These are phyloP conservation scores for Hybognathus amarus DNA, from an alignment of 2,797 vertebrate species.

Conservation along the genomic window DNA sequence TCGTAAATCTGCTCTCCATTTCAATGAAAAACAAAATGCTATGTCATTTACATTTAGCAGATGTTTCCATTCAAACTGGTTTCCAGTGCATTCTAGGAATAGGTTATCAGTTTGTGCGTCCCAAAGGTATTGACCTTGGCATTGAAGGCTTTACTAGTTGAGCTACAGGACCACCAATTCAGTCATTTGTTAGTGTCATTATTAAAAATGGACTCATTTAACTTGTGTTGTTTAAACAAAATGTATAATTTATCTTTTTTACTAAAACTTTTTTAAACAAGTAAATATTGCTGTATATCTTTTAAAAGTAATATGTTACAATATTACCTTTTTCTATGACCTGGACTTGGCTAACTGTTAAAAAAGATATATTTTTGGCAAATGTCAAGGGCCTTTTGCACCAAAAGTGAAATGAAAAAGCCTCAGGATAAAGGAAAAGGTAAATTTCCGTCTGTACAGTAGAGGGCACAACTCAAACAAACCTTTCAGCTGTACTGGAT, in stretches of 20 bases:
- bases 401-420: background rate
- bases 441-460: background rate
- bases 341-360: background rate
- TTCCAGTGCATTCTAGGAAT: background rate
- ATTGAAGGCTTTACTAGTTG: background rate
- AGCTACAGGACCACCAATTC: background rate
- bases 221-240: background rate
- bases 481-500: background rate
- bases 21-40: background rate
- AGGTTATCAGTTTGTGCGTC: background rate
- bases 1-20: background rate
- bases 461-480: background rate
- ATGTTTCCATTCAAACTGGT: background rate
- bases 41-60: background rate
- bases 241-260: background rate
- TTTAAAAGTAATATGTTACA: background rate
- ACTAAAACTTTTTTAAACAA: background rate
- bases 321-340: too few relatives aligned
- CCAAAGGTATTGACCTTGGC: background rate
- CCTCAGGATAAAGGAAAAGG: too few relatives aligned
- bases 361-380: background rate
- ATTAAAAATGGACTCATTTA: background rate
- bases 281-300: background rate
- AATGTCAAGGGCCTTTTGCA: background rate
- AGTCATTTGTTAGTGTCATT: background rate